Base-by-base conservation (phyloP, 2,797 vertebrate species). In the Enteromius trimaculatus region DNA sequence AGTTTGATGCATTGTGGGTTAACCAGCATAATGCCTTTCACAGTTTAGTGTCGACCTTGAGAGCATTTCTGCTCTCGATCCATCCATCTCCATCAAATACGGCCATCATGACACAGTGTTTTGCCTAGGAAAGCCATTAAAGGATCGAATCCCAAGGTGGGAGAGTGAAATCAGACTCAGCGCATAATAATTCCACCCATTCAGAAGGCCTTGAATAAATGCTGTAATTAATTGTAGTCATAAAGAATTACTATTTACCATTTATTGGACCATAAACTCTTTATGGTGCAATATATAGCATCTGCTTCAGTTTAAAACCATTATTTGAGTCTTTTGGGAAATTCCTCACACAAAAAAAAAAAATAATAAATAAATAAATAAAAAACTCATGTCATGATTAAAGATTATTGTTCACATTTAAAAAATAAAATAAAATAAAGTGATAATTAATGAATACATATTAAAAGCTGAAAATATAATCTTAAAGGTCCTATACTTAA, bases 1-100 rank as follows among this genome's bases (percentile, higher is more conserved):
- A 58, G 69, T 82, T 80, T 83, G 49, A 66, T 86, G 79, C 55
- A 81, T 71, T 68, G 76, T 60, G 65, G 55, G 83, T 82, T 87
- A 81, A 83, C 74, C 34, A 44, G 11, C 66, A 71, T 72, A 80
- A 84, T 58, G 72, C 72, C 81, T 84, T 81, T 85, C 74, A 72
- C 70, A 44, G 49, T 79, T 81, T 81, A 76, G 47, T 72, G 68
- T 88, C 13, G n/a, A 85, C 31, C 69, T 82, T 76, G 74, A 83
- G 37, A 23, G 39, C 29, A 60, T 23, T 70, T 58, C 37, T 76
- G 31, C 65, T 62, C 53, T 26, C 51, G 1, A 71, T 71, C 76
- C 78, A 85, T 85, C 78, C 78, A 77, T 87, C 85, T 84, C 47
- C 49, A 87, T 87, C 83, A 87, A 77, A 76, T 19, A 47, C 47